Percentiles rank a stretch among this genome's conserved stretches.
Conservation (phyloP, 2,113 vertebrate genomes). For the Sphyrna mokarran region DNA sequence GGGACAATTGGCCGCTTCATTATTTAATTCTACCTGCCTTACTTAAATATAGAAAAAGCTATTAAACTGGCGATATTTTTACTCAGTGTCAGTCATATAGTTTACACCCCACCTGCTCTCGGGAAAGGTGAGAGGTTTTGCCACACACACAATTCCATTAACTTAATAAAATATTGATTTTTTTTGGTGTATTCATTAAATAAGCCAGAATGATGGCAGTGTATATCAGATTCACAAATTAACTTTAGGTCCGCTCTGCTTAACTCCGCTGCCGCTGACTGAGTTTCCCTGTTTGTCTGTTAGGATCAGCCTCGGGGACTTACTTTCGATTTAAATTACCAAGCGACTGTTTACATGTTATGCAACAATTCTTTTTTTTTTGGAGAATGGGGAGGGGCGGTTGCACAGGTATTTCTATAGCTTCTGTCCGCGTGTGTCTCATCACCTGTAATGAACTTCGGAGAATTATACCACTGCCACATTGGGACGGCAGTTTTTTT, state of each 20-base stretch:
- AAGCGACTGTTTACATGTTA: not conserved
- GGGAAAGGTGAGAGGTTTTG: not conserved
- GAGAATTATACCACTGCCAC: not conserved
- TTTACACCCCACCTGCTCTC: not conserved
- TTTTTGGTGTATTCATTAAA: not conserved
- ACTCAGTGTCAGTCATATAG: too few species aligned
- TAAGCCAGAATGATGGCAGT: not conserved
- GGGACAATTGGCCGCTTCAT: not conserved
- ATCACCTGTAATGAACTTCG: not conserved
- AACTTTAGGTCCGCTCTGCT: not conserved
- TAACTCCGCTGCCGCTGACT: not conserved
- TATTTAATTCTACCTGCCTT: not conserved
- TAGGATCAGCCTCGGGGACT: not conserved
- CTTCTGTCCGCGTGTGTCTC: not conserved
- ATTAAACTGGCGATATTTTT: not conserved
- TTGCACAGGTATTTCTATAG: not conserved
- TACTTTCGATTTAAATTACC: not conserved
- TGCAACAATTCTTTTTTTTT: not conserved
- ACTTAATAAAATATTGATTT: not conserved
- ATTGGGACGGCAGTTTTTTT: not conserved
- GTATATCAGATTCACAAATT: not conserved
- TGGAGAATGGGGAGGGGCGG: not conserved
- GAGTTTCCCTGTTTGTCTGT: not conserved
- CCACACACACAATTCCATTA: not conserved
- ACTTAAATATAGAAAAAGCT: not conserved